phyloP scores from a whole-genome alignment of 2,888 invertebrate species.

The Leucophora obtusa region DNA sequence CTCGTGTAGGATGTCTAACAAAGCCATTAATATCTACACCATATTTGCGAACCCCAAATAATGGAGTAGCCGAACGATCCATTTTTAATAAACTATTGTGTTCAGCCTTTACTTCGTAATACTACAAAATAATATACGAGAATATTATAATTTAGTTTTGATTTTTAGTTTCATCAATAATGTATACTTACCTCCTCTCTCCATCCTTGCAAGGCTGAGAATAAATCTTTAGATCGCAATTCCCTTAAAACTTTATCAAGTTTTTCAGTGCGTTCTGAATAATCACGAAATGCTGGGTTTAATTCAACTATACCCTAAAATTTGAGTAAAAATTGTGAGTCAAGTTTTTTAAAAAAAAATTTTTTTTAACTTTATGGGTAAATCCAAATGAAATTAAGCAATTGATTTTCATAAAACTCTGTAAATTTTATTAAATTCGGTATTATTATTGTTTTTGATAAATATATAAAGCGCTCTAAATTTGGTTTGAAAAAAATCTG shows the following conservation, averaged over 20 bases:
- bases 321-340: too few relatives aligned
- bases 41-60: constrained; percentile 96
- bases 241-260: constrained; percentile 89
- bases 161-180: too few relatives aligned
- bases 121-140: constrained; percentile 79
- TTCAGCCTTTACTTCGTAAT: constrained; percentile 91
- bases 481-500: too few relatives aligned
- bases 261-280: constrained; percentile 87
- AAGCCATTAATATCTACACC: constrained; percentile 97
- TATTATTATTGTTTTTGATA: too few relatives aligned
- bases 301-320: constrained; percentile 85
- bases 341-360: too few relatives aligned
- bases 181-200: constrained; percentile 87
- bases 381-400: too few relatives aligned
- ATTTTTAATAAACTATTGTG: constrained; percentile 84
- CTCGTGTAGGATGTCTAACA: constrained; percentile 89
- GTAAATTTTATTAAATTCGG: too few relatives aligned
- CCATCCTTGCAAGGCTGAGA: constrained; percentile 93
- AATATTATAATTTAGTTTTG: not conserved
- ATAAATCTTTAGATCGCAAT: constrained; percentile 86
- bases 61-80: constrained; percentile 95
- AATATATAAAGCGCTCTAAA: too few relatives aligned
- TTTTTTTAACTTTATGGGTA: too few relatives aligned
- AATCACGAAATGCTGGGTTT: constrained; percentile 92
- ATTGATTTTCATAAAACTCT: too few relatives aligned